A percentile compares a stretch with the other conserved stretches of the same genome.
Conservation (phyloP, 2,888 invertebrate genomes). For the Lasioglossum figueresi region DNA sequence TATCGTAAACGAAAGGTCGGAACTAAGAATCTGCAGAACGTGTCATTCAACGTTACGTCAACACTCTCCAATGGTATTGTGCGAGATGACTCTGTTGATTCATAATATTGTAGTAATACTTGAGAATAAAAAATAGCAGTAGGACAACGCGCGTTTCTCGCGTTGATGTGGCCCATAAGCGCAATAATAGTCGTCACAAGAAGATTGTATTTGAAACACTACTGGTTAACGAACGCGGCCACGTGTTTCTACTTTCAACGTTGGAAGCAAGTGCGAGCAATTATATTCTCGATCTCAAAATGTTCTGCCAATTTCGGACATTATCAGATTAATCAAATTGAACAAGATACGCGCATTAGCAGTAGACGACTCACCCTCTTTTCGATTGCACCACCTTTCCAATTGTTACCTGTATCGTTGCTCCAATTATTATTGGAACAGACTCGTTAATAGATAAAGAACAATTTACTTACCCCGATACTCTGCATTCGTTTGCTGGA, state of each 20-base stretch:
- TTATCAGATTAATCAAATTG: background rate
- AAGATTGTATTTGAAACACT: conserved; percentile 9
- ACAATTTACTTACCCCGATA: too few relatives aligned
- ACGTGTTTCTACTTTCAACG: conserved; percentile 24
- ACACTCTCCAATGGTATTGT: conserved; percentile 21
- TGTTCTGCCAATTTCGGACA: background rate
- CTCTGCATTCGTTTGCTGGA: too few relatives aligned
- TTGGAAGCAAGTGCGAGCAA: background rate
- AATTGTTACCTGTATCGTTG: too few relatives aligned
- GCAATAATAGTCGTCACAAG: background rate
- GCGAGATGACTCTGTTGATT: background rate
- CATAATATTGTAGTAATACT: background rate
- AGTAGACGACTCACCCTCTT: too few relatives aligned
- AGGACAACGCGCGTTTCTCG: background rate
- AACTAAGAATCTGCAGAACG: background rate
- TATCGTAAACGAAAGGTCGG: background rate
- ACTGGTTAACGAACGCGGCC: conserved; percentile 19
- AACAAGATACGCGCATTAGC: background rate
- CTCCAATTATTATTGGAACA: background rate
- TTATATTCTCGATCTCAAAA: background rate
- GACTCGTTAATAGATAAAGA: background rate
- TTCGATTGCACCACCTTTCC: too few relatives aligned
- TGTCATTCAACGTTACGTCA: background rate
- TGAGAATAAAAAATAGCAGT: background rate
- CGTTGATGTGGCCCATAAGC: background rate